phyloP scores from a whole-genome alignment of 2,797 vertebrate species.

The Kryptolebias ocellatus region DNA sequence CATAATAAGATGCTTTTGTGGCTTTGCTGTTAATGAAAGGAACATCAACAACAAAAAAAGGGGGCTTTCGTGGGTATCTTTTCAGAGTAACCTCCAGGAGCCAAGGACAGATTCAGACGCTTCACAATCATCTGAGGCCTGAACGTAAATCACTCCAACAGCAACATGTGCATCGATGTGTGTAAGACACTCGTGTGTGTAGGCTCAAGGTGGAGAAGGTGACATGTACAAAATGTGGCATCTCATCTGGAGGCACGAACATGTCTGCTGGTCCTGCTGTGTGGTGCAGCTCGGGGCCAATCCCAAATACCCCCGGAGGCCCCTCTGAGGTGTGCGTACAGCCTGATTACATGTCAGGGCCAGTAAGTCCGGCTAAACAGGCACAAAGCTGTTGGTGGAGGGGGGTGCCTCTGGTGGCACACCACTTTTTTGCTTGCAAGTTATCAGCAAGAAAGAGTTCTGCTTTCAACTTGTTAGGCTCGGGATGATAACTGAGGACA shows the following conservation, averaged over 20 bases:
- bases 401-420: slow-evolving; percentile 27
- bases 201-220: slow-evolving; percentile 29
- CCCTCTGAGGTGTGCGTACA: slow-evolving; percentile 28
- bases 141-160: neutral
- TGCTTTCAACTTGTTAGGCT: slow-evolving; percentile 46
- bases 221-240: slow-evolving; percentile 61
- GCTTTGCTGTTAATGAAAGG: slow-evolving; percentile 1
- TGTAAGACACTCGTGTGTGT: neutral
- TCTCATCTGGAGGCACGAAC: slow-evolving; percentile 58
- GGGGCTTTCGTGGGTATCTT: slow-evolving; percentile 3
- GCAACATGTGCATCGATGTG: neutral
- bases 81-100: slow-evolving; percentile 19
- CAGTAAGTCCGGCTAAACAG: slow-evolving; percentile 59
- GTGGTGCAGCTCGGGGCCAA: slow-evolving; percentile 18
- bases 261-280: slow-evolving; percentile 17
- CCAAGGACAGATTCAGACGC: slow-evolving; percentile 9
- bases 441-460: slow-evolving; percentile 43
- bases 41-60: slow-evolving; percentile 7
- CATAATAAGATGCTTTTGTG: neutral
- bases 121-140: slow-evolving; percentile 22
- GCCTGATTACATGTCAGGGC: slow-evolving; percentile 75
- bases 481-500: slow-evolving; percentile 55
- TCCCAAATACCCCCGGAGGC: slow-evolving; percentile 22
- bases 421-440: slow-evolving; percentile 30
- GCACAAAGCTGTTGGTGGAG: slow-evolving; percentile 16